Base-by-base conservation (phyloP, 2,113 vertebrate species). In the Anoplopoma fimbria region DNA sequence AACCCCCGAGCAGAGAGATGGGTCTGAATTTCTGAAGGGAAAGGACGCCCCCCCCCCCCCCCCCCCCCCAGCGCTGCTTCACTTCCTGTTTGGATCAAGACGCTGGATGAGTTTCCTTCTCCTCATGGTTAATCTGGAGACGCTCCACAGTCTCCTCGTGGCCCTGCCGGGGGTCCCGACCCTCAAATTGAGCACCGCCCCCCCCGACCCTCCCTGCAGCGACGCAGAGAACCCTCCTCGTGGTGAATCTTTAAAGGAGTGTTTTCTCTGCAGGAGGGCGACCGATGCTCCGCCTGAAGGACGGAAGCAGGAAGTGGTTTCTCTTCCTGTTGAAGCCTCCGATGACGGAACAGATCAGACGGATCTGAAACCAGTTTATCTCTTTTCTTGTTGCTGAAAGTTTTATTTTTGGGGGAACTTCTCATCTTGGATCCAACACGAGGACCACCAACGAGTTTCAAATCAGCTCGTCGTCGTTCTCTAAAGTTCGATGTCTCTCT, bases 211-310 rank as follows among this genome's bases (percentile, higher is more conserved):
- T 17, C 17, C 33, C 34, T 72, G 51, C 51, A 71, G 33, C 0
- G 34, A 40, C 33, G 13, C 47, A 70, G 68, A 33, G 57, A 71
- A 55, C 33, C 47, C 45, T 45, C 27, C 40, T 17, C 15, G 19
- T 23, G 0, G 36, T 15, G 25, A 77, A 27, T 40, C 69, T 76
- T 58, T 79, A n/a, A 79, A n/a, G n/a, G 49, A n/a, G 60, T 72
- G 21, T 58, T 10, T 72, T 80, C 58, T 9, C 49, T 81, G 77
- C 63, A 14, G 31, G 63, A 25, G 61, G 81, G 53, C 13, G 53
- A 76, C 45, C 25, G 21, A 77, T n/a, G 27, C 69, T 27, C 58
- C 2, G 17, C 40, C 78, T 74, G 38, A 51, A 76, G 63, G 29
- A 4, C n/a, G n/a, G n/a, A n/a, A n/a, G n/a, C n/a, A n/a, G n/a